These are phyloP conservation scores for Dendrophyllia cribrosa DNA, from an alignment of 64 coral and sea anemone species.

Conservation along the genomic window DNA sequence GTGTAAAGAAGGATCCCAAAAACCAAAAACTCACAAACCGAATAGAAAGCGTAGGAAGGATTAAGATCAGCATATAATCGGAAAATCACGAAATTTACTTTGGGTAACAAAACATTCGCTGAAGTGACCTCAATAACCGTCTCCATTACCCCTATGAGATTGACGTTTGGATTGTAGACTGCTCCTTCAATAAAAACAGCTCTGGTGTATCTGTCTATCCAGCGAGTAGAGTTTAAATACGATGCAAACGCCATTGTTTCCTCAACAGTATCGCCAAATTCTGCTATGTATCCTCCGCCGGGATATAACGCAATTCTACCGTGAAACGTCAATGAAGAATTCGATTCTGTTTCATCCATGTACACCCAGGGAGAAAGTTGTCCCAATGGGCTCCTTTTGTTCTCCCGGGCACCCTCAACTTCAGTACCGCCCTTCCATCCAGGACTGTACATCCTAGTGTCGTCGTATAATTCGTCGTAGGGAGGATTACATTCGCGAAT, in stretches of 20 bases:
- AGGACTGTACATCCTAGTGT: constrained; percentile 1
- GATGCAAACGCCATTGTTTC: background rate
- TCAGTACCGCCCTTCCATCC: background rate
- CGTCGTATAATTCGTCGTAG: background rate
- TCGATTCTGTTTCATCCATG: background rate
- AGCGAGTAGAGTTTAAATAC: background rate
- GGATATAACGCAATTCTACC: constrained; percentile 19
- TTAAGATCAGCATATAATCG: constrained; percentile 7
- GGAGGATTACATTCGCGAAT: constrained; percentile 26
- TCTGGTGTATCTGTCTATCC: constrained; percentile 42
- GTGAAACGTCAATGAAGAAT: background rate
- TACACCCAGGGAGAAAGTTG: constrained; percentile 16
- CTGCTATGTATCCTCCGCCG: constrained; percentile 15
- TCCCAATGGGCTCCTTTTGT: background rate
- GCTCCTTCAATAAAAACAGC: constrained; percentile 33
- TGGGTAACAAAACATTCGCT: background rate
- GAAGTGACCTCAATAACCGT: background rate
- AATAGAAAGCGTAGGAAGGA: constrained; percentile 2
- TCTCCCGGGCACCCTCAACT: background rate
- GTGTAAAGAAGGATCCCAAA: constrained; percentile 8
- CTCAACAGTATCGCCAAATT: constrained; percentile 7
- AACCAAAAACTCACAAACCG: constrained; percentile 15
- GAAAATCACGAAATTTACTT: constrained; percentile 17
- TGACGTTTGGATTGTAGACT: constrained; percentile 16
- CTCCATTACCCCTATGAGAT: constrained; percentile 15